Conservation (phyloP, 2,113 vertebrate genomes). For the Tamias sibiricus region DNA sequence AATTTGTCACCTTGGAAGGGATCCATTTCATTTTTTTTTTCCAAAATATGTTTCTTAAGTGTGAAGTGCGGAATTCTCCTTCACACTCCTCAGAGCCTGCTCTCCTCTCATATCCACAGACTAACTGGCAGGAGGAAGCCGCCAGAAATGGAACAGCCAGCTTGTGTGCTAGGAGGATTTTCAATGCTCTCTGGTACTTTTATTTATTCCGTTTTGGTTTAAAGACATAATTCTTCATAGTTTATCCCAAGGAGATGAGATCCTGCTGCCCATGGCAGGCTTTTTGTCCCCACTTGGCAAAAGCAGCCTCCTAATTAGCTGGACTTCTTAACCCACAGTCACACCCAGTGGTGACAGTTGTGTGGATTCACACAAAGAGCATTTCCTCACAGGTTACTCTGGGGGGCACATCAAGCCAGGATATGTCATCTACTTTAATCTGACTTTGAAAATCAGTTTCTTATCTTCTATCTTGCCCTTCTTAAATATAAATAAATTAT, state of each 20-base stretch:
- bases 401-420: not conserved
- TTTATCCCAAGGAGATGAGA: not conserved
- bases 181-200: not conserved
- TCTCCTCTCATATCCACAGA: not conserved
- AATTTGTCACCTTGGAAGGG: conserved; percentile 76
- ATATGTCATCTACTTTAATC: not conserved
- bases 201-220: not conserved
- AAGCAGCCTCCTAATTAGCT: too few species aligned
- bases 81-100: not conserved
- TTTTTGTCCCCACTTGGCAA: not conserved
- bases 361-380: accelerated
- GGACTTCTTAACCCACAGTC: not conserved
- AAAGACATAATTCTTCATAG: not conserved
- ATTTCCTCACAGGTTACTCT: not conserved
- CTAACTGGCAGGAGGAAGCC: not conserved
- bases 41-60: conserved; percentile 59
- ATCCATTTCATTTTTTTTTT: conserved; percentile 60
- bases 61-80: conserved; percentile 55
- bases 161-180: not conserved
- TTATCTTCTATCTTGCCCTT: not conserved
- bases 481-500: not conserved
- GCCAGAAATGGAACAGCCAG: not conserved
- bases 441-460: not conserved
- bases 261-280: not conserved
- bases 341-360: too few species aligned